Percentiles rank a stretch among this genome's conserved stretches.
These are phyloP conservation scores for Apoderus coryli DNA, from an alignment of 2,888 invertebrate genomes.

Conservation along the genomic window DNA sequence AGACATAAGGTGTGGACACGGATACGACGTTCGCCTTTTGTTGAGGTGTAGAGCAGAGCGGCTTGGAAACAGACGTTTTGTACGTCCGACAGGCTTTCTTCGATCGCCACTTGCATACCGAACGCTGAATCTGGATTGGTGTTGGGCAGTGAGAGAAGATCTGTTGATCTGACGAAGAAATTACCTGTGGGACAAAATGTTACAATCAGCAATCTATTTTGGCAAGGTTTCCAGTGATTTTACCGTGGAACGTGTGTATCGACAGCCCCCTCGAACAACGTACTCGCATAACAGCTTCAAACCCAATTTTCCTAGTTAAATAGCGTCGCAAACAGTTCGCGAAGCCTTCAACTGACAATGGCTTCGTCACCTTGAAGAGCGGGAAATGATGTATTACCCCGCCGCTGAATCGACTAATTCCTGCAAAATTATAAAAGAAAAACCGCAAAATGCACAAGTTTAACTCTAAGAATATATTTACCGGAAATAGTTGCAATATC, in stretches of 20 bases:
- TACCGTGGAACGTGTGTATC: slow-evolving; percentile 95
- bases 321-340: slow-evolving; percentile 71
- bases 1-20: slow-evolving; percentile 94
- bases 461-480: slow-evolving; percentile 37
- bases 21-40: slow-evolving; percentile 86
- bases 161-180: slow-evolving; percentile 97
- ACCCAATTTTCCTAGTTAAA: slow-evolving; percentile 91
- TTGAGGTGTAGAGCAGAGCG: slow-evolving; percentile 90
- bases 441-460: no score
- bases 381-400: slow-evolving; percentile 90
- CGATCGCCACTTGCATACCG: slow-evolving; percentile 94
- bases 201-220: no score
- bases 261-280: slow-evolving; percentile 86
- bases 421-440: no score
- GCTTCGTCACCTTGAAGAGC: slow-evolving; percentile 59
- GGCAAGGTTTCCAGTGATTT: no score
- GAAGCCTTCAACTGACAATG: slow-evolving; percentile 58
- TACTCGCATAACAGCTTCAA: slow-evolving; percentile 97
- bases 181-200: slow-evolving; percentile 38
- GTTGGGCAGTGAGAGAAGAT: slow-evolving; percentile 89
- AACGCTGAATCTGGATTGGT: slow-evolving; percentile 97
- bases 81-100: slow-evolving; percentile 75
- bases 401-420: slow-evolving; percentile 77
- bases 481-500: slow-evolving; percentile 91
- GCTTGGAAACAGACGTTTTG: slow-evolving; percentile 94